Base-by-base conservation (phyloP, 2,113 vertebrate species). In the Odocoileus hemionus region DNA sequence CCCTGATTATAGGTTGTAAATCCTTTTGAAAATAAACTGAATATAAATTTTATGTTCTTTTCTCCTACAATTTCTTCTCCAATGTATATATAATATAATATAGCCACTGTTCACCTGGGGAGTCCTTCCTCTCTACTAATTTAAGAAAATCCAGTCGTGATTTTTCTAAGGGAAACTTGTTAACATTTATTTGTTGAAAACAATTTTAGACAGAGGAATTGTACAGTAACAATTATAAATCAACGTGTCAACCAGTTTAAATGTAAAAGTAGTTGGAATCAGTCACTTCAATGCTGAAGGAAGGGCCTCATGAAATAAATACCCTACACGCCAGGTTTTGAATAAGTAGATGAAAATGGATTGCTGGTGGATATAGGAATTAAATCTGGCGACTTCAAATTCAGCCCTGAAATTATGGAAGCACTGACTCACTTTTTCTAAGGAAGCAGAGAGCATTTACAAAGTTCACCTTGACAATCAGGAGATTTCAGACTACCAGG, bases 111-210 rank as follows among this genome's bases (percentile, higher is more conserved):
- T 36, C n/a, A 52, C 1, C 54, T 45, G 13, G 60, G 3, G 21
- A 33, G 2, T 85, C 25, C 86, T 84, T 54, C 14, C 7, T 86
- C 28, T 83, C 57, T 83, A 60, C 43, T 9, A 85, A 39, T 28
- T 95, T 80, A 94, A 96, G 80, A 95, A 83, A 96, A 88, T 47
- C 54, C 74, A 80, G 54, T 64, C 86, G 67, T 89, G 45, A 33
- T 85, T 54, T 95, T 95, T 83, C 57, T 87, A 64, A 80, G 26
- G 43, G 36, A 94, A 36, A 70, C 11, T 58, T 92, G 36, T 52
- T 97, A 96, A 47, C 36, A 60, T 96, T 95, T 93, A 87, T 97
- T 94, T 93, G 4, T 45, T 61, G 39, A 91, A 94, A 67, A 89
- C 54, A 95, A 58, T 52, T 96, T 95, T 58, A 84, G 50, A 64